These are phyloP conservation scores for Metacarcinus magister DNA, from an alignment of 2,888 invertebrate species.

Conservation along the genomic window DNA sequence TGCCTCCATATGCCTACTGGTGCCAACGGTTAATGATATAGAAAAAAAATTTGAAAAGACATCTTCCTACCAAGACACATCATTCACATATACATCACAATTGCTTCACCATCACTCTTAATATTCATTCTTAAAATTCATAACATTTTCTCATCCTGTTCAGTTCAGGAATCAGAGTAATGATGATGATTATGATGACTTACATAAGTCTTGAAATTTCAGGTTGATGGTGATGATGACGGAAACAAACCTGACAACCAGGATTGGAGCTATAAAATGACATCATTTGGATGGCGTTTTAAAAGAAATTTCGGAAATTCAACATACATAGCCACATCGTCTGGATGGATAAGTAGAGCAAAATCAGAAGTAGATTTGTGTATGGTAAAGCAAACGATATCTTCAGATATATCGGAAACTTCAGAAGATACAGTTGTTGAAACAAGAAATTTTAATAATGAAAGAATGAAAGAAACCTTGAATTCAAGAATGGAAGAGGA, in stretches of 20 bases:
- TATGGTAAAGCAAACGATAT: not conserved
- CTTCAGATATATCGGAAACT: not conserved
- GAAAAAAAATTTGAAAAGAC: no score
- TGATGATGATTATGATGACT: not conserved
- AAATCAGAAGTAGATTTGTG: not conserved
- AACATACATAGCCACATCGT: not conserved
- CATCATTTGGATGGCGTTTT: conserved; percentile 17
- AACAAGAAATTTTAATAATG: not conserved
- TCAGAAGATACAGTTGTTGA: not conserved
- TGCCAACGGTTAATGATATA: no score
- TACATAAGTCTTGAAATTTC: not conserved
- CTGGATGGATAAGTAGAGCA: not conserved
- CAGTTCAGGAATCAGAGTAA: not conserved
- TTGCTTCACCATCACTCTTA: no score
- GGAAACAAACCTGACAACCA: not conserved
- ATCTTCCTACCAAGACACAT: no score
- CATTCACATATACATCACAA: no score
- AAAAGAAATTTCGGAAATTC: not conserved
- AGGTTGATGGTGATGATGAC: not conserved
- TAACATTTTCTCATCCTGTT: not conserved
- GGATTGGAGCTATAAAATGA: not conserved
- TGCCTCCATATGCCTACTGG: no score
- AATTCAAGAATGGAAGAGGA: not conserved
- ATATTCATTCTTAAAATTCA: not conserved
- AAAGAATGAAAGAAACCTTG: not conserved